Conservation (phyloP, 2,888 invertebrate species). For the Laothoe populi region DNA sequence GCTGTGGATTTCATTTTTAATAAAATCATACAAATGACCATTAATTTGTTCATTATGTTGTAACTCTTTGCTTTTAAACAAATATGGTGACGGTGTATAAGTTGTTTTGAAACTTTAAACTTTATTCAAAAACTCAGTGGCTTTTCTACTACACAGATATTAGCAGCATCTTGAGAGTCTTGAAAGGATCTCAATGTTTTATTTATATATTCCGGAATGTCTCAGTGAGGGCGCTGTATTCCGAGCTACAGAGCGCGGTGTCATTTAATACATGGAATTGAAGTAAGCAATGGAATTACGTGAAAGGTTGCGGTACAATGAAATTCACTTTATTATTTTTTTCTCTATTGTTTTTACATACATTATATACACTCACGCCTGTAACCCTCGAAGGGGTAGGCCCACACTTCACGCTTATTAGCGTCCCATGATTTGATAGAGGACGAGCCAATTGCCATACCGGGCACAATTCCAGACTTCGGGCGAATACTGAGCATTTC, state of each 20-base stretch:
- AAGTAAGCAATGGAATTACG: constrained; percentile 30
- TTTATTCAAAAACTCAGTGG: neutral
- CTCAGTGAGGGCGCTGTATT: constrained; percentile 3
- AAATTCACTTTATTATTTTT: neutral
- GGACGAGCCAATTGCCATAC: too few species aligned
- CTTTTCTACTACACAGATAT: constrained; percentile 30
- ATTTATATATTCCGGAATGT: constrained; percentile 57
- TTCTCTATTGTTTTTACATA: neutral
- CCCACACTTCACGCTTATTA: too few species aligned
- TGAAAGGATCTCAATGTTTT: constrained; percentile 65
- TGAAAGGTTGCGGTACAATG: neutral
- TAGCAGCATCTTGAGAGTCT: constrained; percentile 43
- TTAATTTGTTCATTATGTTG: neutral
- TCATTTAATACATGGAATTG: constrained; percentile 36
- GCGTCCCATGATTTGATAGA: too few species aligned
- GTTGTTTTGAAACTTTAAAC: neutral
- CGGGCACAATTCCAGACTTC: too few species aligned
- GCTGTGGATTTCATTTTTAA: neutral
- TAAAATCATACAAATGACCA: neutral
- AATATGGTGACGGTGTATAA: neutral
- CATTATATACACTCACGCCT: too few species aligned
- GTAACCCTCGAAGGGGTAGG: too few species aligned
- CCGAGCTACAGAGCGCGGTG: neutral
- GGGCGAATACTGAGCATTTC: too few species aligned
- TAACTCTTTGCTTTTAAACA: neutral